Percentiles rank a stretch among this genome's conserved stretches.
Conservation (phyloP, 2,888 invertebrate species). For the Parochlus steinenii region DNA sequence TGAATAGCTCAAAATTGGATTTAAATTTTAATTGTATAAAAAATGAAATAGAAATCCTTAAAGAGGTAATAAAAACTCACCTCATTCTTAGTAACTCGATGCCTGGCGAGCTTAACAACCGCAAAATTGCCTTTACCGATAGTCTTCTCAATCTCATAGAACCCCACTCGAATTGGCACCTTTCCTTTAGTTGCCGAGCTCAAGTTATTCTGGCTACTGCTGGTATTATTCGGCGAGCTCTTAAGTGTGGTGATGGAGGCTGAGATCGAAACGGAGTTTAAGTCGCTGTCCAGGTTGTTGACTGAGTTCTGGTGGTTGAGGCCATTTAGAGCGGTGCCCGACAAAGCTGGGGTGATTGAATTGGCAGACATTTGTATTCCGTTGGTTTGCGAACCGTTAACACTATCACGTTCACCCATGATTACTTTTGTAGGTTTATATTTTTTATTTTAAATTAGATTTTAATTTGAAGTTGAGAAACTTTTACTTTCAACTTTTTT, state of each 20-base stretch:
- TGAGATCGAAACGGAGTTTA: too few relatives aligned
- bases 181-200: conserved; percentile 29
- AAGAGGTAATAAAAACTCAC: too few relatives aligned
- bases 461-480: too few relatives aligned
- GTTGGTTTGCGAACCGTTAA: too few relatives aligned
- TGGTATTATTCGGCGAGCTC: conserved; percentile 1
- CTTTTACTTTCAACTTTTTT: too few relatives aligned
- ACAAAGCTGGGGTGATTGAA: conserved; percentile 6
- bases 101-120: conserved; percentile 92
- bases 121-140: conserved; percentile 99
- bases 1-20: too few relatives aligned
- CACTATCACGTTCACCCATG: too few relatives aligned
- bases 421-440: too few relatives aligned
- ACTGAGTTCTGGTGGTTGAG: conserved; percentile 5
- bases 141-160: conserved; percentile 94
- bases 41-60: too few relatives aligned
- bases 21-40: too few relatives aligned
- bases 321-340: conserved; percentile 4
- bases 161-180: conserved; percentile 77
- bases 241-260: background rate
- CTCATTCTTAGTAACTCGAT: conserved; percentile 97
- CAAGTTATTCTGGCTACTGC: background rate
- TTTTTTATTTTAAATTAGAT: too few relatives aligned
- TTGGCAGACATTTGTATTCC: background rate
- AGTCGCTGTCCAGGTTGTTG: too few relatives aligned